Conservation (phyloP, 2,113 vertebrate species). For the Mesembrinibis cayennensis region DNA sequence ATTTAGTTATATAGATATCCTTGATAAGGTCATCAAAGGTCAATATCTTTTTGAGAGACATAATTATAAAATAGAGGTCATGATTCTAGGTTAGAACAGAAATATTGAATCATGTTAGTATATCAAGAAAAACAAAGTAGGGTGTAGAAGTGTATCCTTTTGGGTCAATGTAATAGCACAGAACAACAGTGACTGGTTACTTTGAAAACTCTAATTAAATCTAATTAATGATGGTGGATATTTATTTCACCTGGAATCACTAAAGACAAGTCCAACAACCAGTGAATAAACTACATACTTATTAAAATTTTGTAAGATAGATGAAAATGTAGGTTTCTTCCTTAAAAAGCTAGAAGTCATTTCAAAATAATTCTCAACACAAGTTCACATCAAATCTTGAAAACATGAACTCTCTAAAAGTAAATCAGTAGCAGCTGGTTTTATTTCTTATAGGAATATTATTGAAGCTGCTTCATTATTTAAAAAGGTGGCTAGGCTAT, state of each 20-base stretch:
- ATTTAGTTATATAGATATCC: background rate
- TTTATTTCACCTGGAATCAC: background rate
- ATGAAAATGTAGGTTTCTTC: background rate
- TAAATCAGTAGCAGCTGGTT: background rate
- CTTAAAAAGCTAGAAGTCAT: background rate
- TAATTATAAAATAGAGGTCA: background rate
- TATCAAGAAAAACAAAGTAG: background rate
- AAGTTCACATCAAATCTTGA: background rate
- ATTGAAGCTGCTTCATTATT: background rate
- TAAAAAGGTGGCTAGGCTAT: background rate
- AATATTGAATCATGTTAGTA: background rate
- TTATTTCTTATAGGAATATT: background rate
- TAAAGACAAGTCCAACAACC: background rate
- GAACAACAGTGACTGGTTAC: background rate
- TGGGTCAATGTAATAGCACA: background rate
- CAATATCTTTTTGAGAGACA: background rate
- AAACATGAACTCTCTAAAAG: background rate
- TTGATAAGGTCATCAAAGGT: background rate
- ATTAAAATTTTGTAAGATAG: constrained; percentile 13
- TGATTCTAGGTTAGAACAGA: background rate
- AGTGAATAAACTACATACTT: background rate
- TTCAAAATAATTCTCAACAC: background rate
- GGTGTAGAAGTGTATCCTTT: background rate
- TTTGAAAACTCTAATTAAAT: background rate
- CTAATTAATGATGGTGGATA: background rate